Conservation (phyloP, 2,888 invertebrate species). For the Drosophila anceps region DNA sequence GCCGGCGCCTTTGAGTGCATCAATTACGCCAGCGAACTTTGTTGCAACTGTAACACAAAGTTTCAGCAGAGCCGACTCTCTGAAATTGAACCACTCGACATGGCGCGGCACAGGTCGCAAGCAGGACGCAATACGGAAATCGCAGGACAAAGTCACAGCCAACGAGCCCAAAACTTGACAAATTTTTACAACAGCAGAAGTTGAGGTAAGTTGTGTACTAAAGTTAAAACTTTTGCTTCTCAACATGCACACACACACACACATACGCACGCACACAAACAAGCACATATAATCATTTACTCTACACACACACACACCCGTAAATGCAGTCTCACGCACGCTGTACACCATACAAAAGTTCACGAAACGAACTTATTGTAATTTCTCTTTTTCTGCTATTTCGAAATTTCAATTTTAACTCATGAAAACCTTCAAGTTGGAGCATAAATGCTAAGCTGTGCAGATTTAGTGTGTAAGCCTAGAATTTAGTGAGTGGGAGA, state of each 20-base stretch:
- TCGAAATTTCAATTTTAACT: not conserved
- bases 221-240: conserved; percentile 67
- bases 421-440: too few species aligned
- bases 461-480: too few species aligned
- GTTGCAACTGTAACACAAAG: conserved; percentile 60
- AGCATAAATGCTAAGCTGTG: too few species aligned
- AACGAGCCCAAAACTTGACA: conserved; percentile 69
- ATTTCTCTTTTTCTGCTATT: conserved; percentile 7
- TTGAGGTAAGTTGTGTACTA: conserved; percentile 75
- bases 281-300: conserved; percentile 12
- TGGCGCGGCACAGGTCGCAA: not conserved
- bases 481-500: too few species aligned
- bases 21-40: conserved; percentile 68
- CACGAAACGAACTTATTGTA: conserved; percentile 8
- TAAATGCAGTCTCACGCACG: not conserved
- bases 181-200: conserved; percentile 69
- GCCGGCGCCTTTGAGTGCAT: conserved; percentile 64
- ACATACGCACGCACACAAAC: not conserved
- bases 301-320: not conserved
- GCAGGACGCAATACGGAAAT: not conserved
- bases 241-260: conserved; percentile 19
- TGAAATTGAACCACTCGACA: conserved; percentile 36
- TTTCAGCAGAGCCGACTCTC: conserved; percentile 39
- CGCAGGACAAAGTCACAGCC: conserved; percentile 13
- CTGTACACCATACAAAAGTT: conserved; percentile 29